These are phyloP conservation scores for Tachycineta bicolor DNA, from an alignment of 2,113 vertebrate species.

Conservation along the genomic window DNA sequence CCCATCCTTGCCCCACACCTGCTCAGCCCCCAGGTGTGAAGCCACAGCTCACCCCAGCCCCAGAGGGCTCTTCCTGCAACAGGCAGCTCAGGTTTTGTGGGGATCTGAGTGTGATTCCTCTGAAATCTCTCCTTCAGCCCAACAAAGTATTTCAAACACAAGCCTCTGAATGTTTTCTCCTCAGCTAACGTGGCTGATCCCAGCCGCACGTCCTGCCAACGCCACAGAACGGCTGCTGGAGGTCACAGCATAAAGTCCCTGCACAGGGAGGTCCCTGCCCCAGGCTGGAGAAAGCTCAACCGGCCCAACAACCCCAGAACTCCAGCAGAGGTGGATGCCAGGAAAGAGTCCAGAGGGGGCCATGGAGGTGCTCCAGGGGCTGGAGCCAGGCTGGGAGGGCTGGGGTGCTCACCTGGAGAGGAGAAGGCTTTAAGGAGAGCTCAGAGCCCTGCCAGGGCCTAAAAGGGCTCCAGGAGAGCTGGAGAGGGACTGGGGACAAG, in stretches of 20 bases:
- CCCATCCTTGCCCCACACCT: neutral
- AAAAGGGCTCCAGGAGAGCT: neutral
- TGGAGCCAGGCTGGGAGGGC: neutral
- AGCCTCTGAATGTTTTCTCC: neutral
- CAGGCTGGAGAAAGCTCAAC: accelerated
- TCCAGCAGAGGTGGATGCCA: neutral
- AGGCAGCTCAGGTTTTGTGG: neutral
- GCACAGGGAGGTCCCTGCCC: neutral
- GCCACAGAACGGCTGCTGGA: neutral
- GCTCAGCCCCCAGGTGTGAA: neutral
- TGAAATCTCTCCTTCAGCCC: neutral
- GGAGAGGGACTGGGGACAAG: neutral
- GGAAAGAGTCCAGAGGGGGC: neutral
- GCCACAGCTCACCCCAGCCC: neutral
- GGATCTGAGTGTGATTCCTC: accelerated
- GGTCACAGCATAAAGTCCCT: accelerated
- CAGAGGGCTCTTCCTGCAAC: neutral
- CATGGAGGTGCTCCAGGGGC: neutral
- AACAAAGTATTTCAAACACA: neutral
- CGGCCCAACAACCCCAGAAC: accelerated
- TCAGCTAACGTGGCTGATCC: neutral
- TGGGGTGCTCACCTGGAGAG: neutral
- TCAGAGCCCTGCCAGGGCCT: neutral
- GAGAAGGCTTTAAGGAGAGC: neutral
- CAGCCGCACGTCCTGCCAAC: neutral